Evolutionary conservation across 1,140 invertebrate genomes (phyloP).

Genomic region (Maniola jurtina): DNA sequence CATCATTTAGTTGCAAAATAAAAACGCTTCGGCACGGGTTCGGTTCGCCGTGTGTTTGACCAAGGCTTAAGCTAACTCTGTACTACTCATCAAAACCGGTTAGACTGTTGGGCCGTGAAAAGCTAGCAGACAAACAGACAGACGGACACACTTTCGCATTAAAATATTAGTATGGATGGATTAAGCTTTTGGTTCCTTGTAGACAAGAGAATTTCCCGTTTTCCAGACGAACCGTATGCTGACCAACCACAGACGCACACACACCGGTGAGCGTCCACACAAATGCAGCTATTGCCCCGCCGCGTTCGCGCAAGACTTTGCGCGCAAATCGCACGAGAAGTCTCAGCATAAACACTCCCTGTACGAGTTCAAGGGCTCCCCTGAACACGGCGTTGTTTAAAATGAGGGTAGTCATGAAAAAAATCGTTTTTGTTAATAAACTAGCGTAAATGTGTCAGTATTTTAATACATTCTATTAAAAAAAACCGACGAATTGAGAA

Average conservation of each 20-base stretch:
- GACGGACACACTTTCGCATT: no score
- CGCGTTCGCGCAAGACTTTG: slow-evolving; percentile 72
- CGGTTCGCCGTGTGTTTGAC: no score
- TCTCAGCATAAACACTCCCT: slow-evolving; percentile 37
- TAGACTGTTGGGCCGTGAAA: no score
- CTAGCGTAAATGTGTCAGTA: no score
- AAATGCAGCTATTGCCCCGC: slow-evolving; percentile 72
- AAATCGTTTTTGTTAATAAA: slow-evolving; percentile 1
- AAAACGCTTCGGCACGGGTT: no score
- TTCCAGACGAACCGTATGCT: slow-evolving; percentile 28
- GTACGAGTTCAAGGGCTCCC: background rate
- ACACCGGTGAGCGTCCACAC: slow-evolving; percentile 79
- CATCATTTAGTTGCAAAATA: no score
- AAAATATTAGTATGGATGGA: background rate
- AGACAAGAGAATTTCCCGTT: background rate
- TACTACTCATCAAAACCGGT: no score
- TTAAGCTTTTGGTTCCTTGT: no score
- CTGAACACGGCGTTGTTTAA: background rate
- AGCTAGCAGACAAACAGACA: no score
- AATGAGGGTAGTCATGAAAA: background rate
- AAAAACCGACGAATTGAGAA: no score
- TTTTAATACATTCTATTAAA: no score
- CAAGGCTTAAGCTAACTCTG: no score
- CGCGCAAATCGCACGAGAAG: slow-evolving; percentile 60
- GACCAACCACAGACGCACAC: slow-evolving; percentile 43